Base-by-base conservation (phyloP, 2,113 vertebrate genomes). In the Tylochromis polylepis region DNA sequence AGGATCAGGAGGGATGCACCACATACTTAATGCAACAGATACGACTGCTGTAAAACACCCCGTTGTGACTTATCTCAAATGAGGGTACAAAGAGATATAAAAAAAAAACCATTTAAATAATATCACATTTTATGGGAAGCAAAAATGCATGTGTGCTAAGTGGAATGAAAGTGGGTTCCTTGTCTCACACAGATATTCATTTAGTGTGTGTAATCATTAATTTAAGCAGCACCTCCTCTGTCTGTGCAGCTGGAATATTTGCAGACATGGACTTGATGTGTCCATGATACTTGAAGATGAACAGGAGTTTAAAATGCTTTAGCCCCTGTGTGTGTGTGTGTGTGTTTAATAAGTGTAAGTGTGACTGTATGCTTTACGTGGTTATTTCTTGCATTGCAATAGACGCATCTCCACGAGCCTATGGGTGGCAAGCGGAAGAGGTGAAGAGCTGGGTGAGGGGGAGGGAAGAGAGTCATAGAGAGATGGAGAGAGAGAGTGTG, bases 391-490 rank as follows among this genome's bases (percentile, higher is more conserved):
- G 59, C 20, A 15, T 62, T 65, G 70, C 81, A 34, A 65, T 82
- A 27, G 46, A 75, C 15, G 67, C 31, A 43, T 51, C 65, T 43
- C 15, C 38, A 46, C 49, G 70, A 91, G 87, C 80, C 85, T 72
- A 53, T 89, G 85, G 79, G 80, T 88, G 79, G 49, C 82, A 82
- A 75, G 94, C 91, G 93, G 95, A 93, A 91, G 93, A 93, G 86
- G 93, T 86, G 91, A 90, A 27, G 85, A 83, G 14, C 58, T 43
- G 85, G 87, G 87, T 85, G 82, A 94, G 87, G 92, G 94, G 89
- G 91, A 88, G 93, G 91, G 88, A 88, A 88, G 86, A 93, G 89
- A 92, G 79, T 91, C 67, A 16, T 7, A 20, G 51, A 34, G 41
- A 79, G 77, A 65, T 67, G 43, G 53, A n/a, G 72, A 58, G 72